Evolutionary conservation across 2,113 vertebrate species (phyloP).

Genomic region (Austrofundulus limnaeus): DNA sequence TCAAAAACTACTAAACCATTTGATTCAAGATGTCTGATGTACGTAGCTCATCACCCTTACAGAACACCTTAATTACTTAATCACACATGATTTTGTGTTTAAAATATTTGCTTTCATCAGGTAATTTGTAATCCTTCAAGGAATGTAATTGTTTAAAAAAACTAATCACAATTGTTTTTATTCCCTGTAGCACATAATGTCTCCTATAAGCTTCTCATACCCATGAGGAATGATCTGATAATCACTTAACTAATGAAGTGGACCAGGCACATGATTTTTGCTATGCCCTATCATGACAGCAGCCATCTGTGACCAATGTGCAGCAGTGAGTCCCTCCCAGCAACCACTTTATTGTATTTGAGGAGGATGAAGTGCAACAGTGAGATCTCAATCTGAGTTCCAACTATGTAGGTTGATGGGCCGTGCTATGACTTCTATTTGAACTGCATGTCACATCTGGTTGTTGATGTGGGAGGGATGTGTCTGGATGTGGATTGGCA

Average conservation of each 20-base stretch:
- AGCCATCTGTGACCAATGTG: constrained; percentile 34
- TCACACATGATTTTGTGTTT: too few species aligned
- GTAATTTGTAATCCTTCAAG: too few species aligned
- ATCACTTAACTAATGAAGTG: constrained; percentile 1
- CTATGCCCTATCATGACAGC: not conserved
- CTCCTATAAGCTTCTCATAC: not conserved
- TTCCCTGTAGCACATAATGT: too few species aligned
- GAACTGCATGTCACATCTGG: constrained; percentile 28
- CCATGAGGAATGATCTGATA: not conserved
- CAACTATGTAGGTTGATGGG: constrained; percentile 4
- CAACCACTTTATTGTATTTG: not conserved
- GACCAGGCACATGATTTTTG: not conserved
- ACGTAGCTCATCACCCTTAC: too few species aligned
- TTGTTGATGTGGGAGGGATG: constrained; percentile 17
- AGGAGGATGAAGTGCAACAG: not conserved
- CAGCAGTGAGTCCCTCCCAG: not conserved
- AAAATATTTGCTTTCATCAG: too few species aligned
- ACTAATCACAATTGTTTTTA: too few species aligned
- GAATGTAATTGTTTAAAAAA: constrained; percentile 3
- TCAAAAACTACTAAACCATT: too few species aligned
- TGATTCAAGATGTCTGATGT: too few species aligned
- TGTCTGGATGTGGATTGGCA: constrained; percentile 23
- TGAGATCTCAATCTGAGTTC: not conserved
- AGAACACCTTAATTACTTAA: too few species aligned
- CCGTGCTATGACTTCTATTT: constrained; percentile 21